phyloP scores from a whole-genome alignment of 1,140 invertebrate genomes.

The Drosophila sturtevanti region DNA sequence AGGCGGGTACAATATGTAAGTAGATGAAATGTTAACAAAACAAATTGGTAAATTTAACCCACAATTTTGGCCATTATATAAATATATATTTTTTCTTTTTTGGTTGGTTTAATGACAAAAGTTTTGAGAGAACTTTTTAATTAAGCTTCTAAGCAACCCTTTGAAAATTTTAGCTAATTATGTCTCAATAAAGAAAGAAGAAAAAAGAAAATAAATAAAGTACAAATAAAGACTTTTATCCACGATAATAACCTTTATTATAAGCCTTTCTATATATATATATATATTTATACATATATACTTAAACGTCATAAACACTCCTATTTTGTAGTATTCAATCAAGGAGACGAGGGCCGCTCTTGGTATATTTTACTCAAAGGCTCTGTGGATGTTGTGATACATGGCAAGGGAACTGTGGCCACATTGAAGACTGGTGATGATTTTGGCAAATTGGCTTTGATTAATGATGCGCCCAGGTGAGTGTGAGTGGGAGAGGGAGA shows the following conservation, averaged over 20 bases:
- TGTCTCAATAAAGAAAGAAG: constrained; percentile 41
- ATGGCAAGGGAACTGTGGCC: constrained; percentile 93
- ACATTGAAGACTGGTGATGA: constrained; percentile 93
- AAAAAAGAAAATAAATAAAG: constrained; percentile 10
- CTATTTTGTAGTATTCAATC: constrained; percentile 89
- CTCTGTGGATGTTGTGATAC: constrained; percentile 93
- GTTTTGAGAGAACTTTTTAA: constrained; percentile 50
- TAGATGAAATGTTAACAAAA: constrained; percentile 49
- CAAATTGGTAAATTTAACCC: constrained; percentile 14
- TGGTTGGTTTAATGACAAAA: constrained; percentile 6
- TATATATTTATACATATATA: constrained; percentile 9
- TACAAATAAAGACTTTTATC: constrained; percentile 34
- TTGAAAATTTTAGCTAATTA: constrained; percentile 41
- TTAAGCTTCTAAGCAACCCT: constrained; percentile 27
- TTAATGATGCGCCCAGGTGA: constrained; percentile 93
- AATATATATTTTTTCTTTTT: neutral
- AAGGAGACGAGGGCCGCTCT: constrained; percentile 94
- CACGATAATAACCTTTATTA: constrained; percentile 22
- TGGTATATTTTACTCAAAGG: constrained; percentile 95
- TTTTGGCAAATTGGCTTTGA: constrained; percentile 93
- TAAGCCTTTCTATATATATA: constrained; percentile 17
- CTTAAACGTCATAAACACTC: constrained; percentile 16
- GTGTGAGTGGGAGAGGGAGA: constrained; percentile 4
- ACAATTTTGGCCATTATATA: constrained; percentile 4
- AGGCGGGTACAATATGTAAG: constrained; percentile 91